Evolutionary conservation across 2,113 vertebrate genomes (phyloP), one percentile per base, ranked within the genome.

Genomic region (Morone chrysops): DNA sequence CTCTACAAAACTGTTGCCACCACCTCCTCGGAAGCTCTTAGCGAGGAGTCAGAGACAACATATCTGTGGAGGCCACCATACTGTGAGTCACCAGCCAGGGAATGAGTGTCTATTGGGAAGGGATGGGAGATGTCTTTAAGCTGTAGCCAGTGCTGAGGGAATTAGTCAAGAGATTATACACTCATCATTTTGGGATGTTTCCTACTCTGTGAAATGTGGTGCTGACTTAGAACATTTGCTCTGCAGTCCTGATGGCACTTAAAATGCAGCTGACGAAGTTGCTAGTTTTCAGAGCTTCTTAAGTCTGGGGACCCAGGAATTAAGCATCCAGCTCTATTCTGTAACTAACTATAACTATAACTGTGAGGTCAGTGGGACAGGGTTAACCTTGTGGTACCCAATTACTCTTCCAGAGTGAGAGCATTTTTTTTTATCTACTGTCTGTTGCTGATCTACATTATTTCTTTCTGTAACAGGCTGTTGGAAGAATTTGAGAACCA

Each of bases 401-500:
- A 83, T 92, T 88, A 77, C 80, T 83, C 25, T 57, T 72, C 41
- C n/a, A 75, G 31, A 81, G 54, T 57, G 73, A 75, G 38, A 60
- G n/a, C 45, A 3, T 60, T 75, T 69, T 70, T 70, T 51, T 78
- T 13, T 70, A 40, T 80, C 14, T 61, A 3, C 36, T 20, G 47
- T 53, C 11, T 73, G 31, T 31, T 31, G 53, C 70, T 65, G 22
- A 66, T 59, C 12, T 43, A 17, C n/a, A 45, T 54, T 53, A 48
- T 65, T 78, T 83, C 8, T 76, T 65, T 66, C 53, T 84, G 60
- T 83, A 69, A 83, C 91, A 99, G 98, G 89, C 94, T 99, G 90
- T 89, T 99, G 90, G 97, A 99, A 89, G 97, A 99, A 94, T 99
- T 99, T 95, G 95, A 97, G 84, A 98, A 96, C 94, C 98, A 99